Evolutionary conservation across 2,888 invertebrate genomes (phyloP).

Genomic region (Amphipyra berbera): DNA sequence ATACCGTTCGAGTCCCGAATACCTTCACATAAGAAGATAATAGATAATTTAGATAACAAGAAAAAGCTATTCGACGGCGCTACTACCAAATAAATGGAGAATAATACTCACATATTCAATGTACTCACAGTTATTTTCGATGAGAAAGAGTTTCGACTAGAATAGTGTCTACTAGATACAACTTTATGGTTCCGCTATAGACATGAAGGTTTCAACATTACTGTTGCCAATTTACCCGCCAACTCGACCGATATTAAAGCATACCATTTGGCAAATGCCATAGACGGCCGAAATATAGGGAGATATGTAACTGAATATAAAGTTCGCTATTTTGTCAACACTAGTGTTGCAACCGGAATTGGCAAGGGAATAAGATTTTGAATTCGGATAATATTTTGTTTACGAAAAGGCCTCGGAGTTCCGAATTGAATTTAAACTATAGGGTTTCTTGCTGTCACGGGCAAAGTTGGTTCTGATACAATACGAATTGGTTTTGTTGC

Average conservation of each 20-base stretch:
- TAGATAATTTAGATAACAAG: conserved; percentile 84
- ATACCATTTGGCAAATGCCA: conserved; percentile 83
- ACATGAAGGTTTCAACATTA: conserved; percentile 63
- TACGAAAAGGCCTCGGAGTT: conserved; percentile 65
- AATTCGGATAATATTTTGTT: conserved; percentile 73
- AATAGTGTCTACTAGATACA: conserved; percentile 47
- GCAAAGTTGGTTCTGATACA: conserved; percentile 66
- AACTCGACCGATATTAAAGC: conserved; percentile 80
- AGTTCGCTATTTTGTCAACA: conserved; percentile 71
- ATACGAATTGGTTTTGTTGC: conserved; percentile 63
- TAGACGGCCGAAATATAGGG: conserved; percentile 70
- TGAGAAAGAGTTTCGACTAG: conserved; percentile 29
- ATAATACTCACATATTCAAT: conserved; percentile 72
- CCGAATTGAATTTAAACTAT: conserved; percentile 74
- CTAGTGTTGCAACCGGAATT: conserved; percentile 67
- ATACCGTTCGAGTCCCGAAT: conserved; percentile 65
- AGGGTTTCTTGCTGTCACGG: conserved; percentile 61
- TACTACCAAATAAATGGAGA: conserved; percentile 73
- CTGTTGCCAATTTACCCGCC: conserved; percentile 75
- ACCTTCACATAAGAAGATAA: conserved; percentile 70
- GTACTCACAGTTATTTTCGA: conserved; percentile 44
- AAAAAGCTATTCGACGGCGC: conserved; percentile 73
- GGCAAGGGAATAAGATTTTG: conserved; percentile 74
- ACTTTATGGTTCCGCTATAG: conserved; percentile 74
- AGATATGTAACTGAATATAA: conserved; percentile 72